Percentiles rank a stretch among this genome's conserved stretches.
phyloP scores from a whole-genome alignment of 2,797 vertebrate species.

The Siniperca obscura region DNA sequence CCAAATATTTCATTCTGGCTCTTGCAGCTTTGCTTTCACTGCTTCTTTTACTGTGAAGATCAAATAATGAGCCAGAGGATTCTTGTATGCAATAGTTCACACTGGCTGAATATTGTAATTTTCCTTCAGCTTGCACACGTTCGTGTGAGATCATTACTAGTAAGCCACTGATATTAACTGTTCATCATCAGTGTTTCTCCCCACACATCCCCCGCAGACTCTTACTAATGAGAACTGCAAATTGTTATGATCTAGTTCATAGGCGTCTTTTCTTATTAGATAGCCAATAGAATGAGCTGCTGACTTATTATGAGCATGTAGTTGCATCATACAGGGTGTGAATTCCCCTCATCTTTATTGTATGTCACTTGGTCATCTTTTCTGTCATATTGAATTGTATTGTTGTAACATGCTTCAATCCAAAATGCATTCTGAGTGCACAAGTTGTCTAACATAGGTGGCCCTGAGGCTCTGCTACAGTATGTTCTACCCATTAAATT shows the following conservation, averaged over 20 bases:
- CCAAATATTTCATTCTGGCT: slow-evolving; percentile 50
- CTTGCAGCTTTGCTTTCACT: slow-evolving; percentile 31
- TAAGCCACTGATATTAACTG: slow-evolving; percentile 39
- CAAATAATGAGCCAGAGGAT: slow-evolving; percentile 53
- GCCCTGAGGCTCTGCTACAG: not conserved
- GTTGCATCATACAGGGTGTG: not conserved
- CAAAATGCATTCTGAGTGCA: not conserved
- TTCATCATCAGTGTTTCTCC: slow-evolving; percentile 28
- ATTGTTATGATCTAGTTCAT: slow-evolving; percentile 16
- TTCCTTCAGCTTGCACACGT: slow-evolving; percentile 27
- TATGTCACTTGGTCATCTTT: not conserved
- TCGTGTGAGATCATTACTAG: slow-evolving; percentile 46
- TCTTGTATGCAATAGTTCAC: slow-evolving; percentile 47
- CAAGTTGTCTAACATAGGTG: not conserved
- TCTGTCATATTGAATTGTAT: not conserved
- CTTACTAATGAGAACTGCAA: slow-evolving; percentile 41
- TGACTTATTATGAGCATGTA: slow-evolving; percentile 9
- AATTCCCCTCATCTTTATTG: slow-evolving; percentile 1
- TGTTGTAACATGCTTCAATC: not conserved
- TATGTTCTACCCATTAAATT: not conserved
- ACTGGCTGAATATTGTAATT: slow-evolving; percentile 31
- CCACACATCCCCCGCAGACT: slow-evolving; percentile 23
- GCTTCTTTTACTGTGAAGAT: slow-evolving; percentile 45
- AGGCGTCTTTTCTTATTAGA: slow-evolving; percentile 1
- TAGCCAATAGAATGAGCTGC: slow-evolving; percentile 13